A percentile compares a stretch with the other conserved stretches of the same genome.
Evolutionary conservation across 2,113 vertebrate genomes (phyloP).

Genomic region (Semicossyphus pulcher): DNA sequence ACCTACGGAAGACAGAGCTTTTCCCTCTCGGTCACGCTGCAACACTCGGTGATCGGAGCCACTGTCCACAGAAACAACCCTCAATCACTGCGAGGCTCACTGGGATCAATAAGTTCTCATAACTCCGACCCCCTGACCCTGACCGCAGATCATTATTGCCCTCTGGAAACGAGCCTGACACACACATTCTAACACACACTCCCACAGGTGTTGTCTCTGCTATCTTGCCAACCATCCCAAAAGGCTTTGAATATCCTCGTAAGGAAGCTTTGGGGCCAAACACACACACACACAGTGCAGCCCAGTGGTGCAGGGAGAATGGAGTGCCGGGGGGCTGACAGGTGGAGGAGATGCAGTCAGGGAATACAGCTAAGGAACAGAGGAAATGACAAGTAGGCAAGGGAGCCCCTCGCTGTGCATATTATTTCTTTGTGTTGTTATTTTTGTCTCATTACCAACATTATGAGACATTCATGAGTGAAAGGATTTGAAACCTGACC

Average conservation of each 20-base stretch:
- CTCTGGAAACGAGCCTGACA: slow-evolving; percentile 17
- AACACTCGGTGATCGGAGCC: slow-evolving; percentile 13
- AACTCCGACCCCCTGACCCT: slow-evolving; percentile 54
- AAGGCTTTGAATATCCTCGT: slow-evolving; percentile 37
- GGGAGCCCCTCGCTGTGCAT: slow-evolving; percentile 7
- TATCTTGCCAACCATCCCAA: slow-evolving; percentile 20
- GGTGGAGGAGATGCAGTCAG: slow-evolving; percentile 27
- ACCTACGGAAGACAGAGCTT: background rate
- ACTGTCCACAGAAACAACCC: slow-evolving; percentile 50
- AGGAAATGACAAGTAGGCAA: slow-evolving; percentile 33
- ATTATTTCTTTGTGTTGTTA: background rate
- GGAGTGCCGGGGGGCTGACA: slow-evolving; percentile 37
- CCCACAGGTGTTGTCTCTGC: slow-evolving; percentile 31
- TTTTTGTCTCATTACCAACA: background rate
- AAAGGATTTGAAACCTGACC: too few species aligned
- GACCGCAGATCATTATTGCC: slow-evolving; percentile 52
- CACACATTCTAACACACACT: slow-evolving; percentile 15
- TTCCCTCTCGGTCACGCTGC: background rate
- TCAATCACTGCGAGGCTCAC: slow-evolving; percentile 49
- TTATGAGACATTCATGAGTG: background rate
- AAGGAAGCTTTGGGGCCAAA: slow-evolving; percentile 4
- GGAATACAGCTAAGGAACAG: slow-evolving; percentile 35
- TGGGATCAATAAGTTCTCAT: slow-evolving; percentile 61
- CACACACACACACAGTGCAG: background rate
- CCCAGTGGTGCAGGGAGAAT: slow-evolving; percentile 53